Evolutionary conservation across 2,888 invertebrate species (phyloP).

Genomic region (Ophraella communa): DNA sequence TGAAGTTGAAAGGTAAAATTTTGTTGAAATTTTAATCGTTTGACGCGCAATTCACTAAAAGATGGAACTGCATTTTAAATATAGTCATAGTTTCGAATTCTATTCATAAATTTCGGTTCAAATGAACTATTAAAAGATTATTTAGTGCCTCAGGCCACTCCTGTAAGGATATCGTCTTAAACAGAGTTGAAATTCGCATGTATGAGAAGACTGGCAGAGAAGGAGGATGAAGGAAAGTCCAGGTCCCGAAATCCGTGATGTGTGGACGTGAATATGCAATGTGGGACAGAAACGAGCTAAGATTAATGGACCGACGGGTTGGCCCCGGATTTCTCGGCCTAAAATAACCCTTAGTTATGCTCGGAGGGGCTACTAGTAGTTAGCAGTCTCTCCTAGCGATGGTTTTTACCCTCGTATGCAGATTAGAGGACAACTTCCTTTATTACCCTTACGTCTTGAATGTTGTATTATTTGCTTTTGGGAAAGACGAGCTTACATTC

Average conservation of each 20-base stretch:
- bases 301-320: conserved; percentile 59
- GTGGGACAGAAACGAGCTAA: conserved; percentile 59
- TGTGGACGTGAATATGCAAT: conserved; percentile 62
- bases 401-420: conserved; percentile 50
- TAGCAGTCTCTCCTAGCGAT: conserved; percentile 41
- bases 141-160: neutral
- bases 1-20: too few relatives aligned
- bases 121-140: too few relatives aligned
- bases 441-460: conserved; percentile 36
- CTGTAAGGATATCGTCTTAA: conserved; percentile 47
- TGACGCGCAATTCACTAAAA: too few relatives aligned
- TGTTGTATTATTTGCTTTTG: conserved; percentile 35
- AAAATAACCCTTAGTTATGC: conserved; percentile 58
- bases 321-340: conserved; percentile 51
- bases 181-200: conserved; percentile 51
- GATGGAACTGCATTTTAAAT: too few relatives aligned
- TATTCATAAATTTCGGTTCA: too few relatives aligned
- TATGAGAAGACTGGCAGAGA: conserved; percentile 43
- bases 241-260: conserved; percentile 57
- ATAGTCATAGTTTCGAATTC: too few relatives aligned
- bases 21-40: too few relatives aligned
- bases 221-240: conserved; percentile 31
- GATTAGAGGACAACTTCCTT: conserved; percentile 46
- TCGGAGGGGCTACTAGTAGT: conserved; percentile 47
- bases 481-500: conserved; percentile 34